Evolutionary conservation across 2,888 invertebrate genomes (phyloP).

Genomic region (Tryphoninae sp.): DNA sequence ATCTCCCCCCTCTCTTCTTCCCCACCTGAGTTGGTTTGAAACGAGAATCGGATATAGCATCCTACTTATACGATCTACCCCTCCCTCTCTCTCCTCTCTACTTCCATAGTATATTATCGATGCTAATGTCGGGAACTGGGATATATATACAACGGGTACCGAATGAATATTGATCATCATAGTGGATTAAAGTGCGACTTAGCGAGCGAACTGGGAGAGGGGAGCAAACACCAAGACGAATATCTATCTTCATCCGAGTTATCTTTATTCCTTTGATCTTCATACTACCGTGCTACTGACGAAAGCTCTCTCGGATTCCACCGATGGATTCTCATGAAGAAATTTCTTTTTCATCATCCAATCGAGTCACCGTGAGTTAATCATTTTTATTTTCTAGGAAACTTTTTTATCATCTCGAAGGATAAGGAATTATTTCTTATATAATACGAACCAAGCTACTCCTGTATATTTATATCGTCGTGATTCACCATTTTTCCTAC

Average conservation of each 20-base stretch:
- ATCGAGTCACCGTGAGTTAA: neutral
- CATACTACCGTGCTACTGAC: neutral
- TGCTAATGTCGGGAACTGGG: conserved; percentile 30
- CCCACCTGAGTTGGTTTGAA: conserved; percentile 12
- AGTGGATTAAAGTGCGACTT: conserved; percentile 36
- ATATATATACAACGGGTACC: conserved; percentile 5
- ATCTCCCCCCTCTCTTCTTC: neutral
- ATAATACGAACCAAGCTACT: too few species aligned
- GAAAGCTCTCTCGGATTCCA: conserved; percentile 11
- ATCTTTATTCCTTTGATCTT: conserved; percentile 45
- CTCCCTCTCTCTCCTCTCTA: neutral
- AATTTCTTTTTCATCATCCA: conserved; percentile 21
- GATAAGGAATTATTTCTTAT: too few species aligned
- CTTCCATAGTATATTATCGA: conserved; percentile 29
- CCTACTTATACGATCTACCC: conserved; percentile 27
- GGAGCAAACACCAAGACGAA: neutral
- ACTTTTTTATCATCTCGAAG: neutral
- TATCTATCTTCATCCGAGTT: conserved; percentile 24
- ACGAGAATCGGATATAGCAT: conserved; percentile 31
- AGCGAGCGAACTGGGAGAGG: conserved; percentile 7
- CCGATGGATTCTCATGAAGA: conserved; percentile 12
- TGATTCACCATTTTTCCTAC: neutral
- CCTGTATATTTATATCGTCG: too few species aligned
- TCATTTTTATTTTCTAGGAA: neutral
- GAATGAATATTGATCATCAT: conserved; percentile 59